A percentile compares a stretch with the other conserved stretches of the same genome.
These are phyloP conservation scores for Malacoctenus gilli DNA, from an alignment of 2,797 vertebrate species.

Conservation along the genomic window DNA sequence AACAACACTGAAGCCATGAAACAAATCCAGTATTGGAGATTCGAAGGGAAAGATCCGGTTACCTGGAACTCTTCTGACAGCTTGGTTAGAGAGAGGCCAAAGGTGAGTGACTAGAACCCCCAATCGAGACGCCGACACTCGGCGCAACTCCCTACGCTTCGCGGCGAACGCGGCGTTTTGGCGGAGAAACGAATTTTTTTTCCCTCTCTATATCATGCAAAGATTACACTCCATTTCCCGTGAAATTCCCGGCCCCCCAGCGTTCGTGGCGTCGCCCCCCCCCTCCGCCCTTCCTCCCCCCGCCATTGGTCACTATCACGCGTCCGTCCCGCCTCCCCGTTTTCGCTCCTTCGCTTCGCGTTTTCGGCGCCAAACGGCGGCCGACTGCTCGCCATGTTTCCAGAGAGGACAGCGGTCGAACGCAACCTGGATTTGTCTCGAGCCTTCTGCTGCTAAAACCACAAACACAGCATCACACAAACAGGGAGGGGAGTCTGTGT, in stretches of 20 bases:
- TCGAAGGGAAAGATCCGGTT: conserved; percentile 76
- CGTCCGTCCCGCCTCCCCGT: too few relatives aligned
- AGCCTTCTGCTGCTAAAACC: conserved; percentile 80
- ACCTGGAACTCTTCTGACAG: conserved; percentile 88
- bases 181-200: too few relatives aligned
- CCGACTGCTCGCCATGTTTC: conserved; percentile 18
- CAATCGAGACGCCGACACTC: conserved; percentile 32
- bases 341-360: too few relatives aligned
- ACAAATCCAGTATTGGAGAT: conserved; percentile 87
- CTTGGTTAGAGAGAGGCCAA: conserved; percentile 86
- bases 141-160: conserved; percentile 33
- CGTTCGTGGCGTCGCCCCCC: too few relatives aligned
- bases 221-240: too few relatives aligned
- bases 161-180: conserved; percentile 46
- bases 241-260: too few relatives aligned
- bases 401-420: conserved; percentile 71
- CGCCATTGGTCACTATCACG: too few relatives aligned
- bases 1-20: conserved; percentile 85
- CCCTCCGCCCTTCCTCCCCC: too few relatives aligned
- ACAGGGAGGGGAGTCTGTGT: conserved; percentile 72
- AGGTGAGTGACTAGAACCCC: conserved; percentile 71
- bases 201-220: conserved; percentile 54
- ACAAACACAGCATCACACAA: conserved; percentile 79
- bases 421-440: conserved; percentile 88
- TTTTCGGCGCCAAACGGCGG: too few relatives aligned